Base-by-base conservation (phyloP, 2,888 invertebrate species). In the Pachymerium ferrugineum region DNA sequence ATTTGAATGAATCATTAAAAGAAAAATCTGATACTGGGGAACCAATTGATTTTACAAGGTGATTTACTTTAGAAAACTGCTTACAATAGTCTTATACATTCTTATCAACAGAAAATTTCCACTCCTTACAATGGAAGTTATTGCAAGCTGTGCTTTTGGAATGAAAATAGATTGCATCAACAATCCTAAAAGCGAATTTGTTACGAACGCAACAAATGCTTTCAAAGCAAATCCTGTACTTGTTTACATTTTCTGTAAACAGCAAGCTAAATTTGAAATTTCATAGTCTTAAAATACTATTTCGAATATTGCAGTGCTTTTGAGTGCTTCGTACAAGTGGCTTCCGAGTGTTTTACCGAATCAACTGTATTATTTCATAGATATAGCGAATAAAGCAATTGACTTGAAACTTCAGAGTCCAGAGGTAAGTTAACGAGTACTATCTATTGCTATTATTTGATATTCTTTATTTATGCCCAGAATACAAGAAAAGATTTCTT, bases 401-500 rank as follows among this genome's bases (percentile, higher is more conserved):
- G 42, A 70, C 33, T 16, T 33, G 42, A 70, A 19, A 70, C 6
- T 54, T 54, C 19, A 54, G 28, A 54, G 22, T 47, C 14, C 28
- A 22, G 22, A 31, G 14, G 70, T 22, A 69, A 35, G 31, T 8
- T 10, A 16, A 25, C 16, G n/a, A n/a, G 19, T 30, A 19, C 3
- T 69, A 69, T 5, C 25, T 69, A 10, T 22, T 14, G 6, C 29
- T 6, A 19, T 6, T 19, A 47, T 5, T 3, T 5, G 19, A 69
- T 69, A 1, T 5, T 5, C 28, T 5, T 22, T 19, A 1, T 28
- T 69, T 22, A n/a, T 28, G 1, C 19, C 6, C 10, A 72, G 72
- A 72, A 30, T 42, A 35, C n/a, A 12, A 22, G 73, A 73, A 73
- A 30, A 30, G 73, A 73, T 73, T 73, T 73, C 14, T 30, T 73